phyloP scores from a whole-genome alignment of 37 sponge, comb jelly and placozoan species.

The Lycopodina hypogea region DNA sequence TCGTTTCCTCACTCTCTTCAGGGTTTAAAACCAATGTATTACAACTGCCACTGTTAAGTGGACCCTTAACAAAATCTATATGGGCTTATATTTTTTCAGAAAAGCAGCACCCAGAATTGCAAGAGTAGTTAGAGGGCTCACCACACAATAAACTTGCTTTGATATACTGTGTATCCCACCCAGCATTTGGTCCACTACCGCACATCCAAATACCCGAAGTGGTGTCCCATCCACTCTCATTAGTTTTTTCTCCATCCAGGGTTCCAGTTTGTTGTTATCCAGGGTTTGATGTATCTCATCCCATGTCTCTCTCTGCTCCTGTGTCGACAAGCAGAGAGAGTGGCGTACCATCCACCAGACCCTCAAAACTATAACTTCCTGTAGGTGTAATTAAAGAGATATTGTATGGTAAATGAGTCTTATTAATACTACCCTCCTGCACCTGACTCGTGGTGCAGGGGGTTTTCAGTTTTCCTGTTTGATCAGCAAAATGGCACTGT shows the following conservation, averaged over 20 bases:
- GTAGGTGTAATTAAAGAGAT: conserved; percentile 12
- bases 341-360: conserved; percentile 11
- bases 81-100: background rate
- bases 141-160: conserved; percentile 9
- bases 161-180: background rate
- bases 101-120: conserved; percentile 14
- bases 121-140: conserved; percentile 3
- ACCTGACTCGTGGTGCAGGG: conserved; percentile 16
- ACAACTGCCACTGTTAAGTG: background rate
- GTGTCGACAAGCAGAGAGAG: conserved; percentile 41
- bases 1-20: too few relatives aligned
- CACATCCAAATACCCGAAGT: background rate
- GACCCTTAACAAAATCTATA: background rate
- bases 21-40: too few relatives aligned
- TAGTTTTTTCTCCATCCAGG: conserved; percentile 24
- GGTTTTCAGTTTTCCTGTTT: conserved; percentile 41
- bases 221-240: conserved; percentile 40
- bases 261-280: conserved; percentile 7
- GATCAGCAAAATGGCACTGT: background rate
- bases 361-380: conserved; percentile 1
- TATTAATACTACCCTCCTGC: conserved; percentile 23
- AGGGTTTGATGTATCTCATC: background rate
- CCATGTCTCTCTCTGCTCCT: conserved; percentile 24
- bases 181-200: background rate
- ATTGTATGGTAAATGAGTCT: background rate